A percentile compares a stretch with the other conserved stretches of the same genome.
These are phyloP conservation scores for Gnatocerus cornutus DNA, from an alignment of 2,888 invertebrate genomes.

Conservation along the genomic window DNA sequence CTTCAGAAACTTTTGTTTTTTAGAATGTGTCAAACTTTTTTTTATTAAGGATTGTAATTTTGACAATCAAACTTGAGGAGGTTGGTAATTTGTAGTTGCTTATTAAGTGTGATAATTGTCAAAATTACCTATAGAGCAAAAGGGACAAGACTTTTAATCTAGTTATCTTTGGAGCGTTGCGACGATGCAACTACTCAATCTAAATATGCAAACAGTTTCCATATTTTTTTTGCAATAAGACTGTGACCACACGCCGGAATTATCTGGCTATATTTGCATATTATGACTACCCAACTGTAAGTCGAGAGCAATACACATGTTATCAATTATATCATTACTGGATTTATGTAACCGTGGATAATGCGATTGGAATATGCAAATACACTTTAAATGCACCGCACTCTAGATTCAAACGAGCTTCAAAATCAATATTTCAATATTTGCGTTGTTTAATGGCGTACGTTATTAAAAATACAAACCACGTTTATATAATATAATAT, in stretches of 20 bases:
- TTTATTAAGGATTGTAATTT: no score
- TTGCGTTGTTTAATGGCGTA: constrained; percentile 53
- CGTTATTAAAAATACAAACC: constrained; percentile 52
- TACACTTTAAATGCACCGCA: constrained; percentile 56
- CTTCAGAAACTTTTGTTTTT: no score
- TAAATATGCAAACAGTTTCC: no score
- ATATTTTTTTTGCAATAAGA: background rate
- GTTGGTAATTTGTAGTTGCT: no score
- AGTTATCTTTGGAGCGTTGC: no score
- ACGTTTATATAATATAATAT: constrained; percentile 39
- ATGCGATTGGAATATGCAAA: constrained; percentile 63
- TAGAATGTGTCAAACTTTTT: no score
- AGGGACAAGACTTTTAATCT: no score
- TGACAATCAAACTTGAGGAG: no score
- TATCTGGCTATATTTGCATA: constrained; percentile 26
- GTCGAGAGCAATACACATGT: constrained; percentile 54
- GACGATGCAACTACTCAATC: no score
- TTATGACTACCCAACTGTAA: constrained; percentile 45
- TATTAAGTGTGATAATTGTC: no score
- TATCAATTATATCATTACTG: constrained; percentile 64
- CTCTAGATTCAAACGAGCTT: constrained; percentile 53
- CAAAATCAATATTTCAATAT: constrained; percentile 58
- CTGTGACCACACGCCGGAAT: background rate
- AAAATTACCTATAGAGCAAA: no score
- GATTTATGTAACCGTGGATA: constrained; percentile 63